Percentiles rank a stretch among this genome's conserved stretches.
Conservation (phyloP, 1,140 invertebrate species). For the Hirudo medicinalis region DNA sequence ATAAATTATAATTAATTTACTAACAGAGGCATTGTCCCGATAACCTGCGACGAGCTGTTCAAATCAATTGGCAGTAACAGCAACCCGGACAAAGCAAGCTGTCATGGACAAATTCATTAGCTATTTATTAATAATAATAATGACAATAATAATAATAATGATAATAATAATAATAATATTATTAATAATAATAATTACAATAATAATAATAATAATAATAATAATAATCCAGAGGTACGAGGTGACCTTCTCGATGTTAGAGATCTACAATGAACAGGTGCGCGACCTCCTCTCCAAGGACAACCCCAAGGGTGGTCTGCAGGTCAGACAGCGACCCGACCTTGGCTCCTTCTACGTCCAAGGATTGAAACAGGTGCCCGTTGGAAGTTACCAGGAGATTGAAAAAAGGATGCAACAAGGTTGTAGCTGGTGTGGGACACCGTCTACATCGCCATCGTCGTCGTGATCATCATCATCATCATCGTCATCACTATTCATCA, state of each 20-base stretch:
- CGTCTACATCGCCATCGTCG: background rate
- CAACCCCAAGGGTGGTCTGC: slow-evolving; percentile 40
- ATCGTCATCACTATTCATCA: background rate
- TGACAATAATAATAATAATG: background rate
- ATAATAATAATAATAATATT: background rate
- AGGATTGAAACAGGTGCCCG: slow-evolving; percentile 39
- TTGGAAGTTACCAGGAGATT: slow-evolving; percentile 41
- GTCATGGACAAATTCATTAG: background rate
- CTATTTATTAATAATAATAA: background rate
- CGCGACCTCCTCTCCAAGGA: slow-evolving; percentile 39
- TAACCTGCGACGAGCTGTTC: slow-evolving; percentile 41
- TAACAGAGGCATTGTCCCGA: slow-evolving; percentile 39
- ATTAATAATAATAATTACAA: background rate
- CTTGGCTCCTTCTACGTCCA: slow-evolving; percentile 41
- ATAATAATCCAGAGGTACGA: slow-evolving; percentile 33
- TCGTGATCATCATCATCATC: background rate
- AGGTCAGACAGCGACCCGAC: slow-evolving; percentile 40
- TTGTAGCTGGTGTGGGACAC: slow-evolving; percentile 6
- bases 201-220: background rate
- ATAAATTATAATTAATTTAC: slow-evolving; percentile 9
- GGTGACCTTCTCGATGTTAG: slow-evolving; percentile 43
- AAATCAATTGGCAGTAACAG: slow-evolving; percentile 35
- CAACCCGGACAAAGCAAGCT: slow-evolving; percentile 30
- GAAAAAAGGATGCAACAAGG: slow-evolving; percentile 42
- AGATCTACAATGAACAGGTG: slow-evolving; percentile 43